Conservation (phyloP, 2,888 invertebrate genomes). For the Pedicia rivosa region DNA sequence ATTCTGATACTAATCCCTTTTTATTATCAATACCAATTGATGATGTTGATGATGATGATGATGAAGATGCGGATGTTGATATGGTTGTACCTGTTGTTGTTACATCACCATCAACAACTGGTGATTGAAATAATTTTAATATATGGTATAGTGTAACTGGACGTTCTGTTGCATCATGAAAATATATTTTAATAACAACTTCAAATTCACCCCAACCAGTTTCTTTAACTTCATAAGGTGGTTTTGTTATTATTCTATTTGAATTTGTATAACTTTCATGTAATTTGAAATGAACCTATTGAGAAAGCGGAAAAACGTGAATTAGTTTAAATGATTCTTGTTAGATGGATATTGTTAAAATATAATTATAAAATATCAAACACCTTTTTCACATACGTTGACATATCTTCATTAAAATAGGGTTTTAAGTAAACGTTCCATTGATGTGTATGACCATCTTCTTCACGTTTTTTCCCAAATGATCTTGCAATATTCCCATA, state of each 20-base stretch:
- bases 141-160: slow-evolving; percentile 91
- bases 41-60: slow-evolving; percentile 13
- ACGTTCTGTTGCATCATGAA: slow-evolving; percentile 80
- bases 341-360: no score
- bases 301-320: no score
- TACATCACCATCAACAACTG: slow-evolving; percentile 32
- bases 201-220: slow-evolving; percentile 99
- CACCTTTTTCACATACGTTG: slow-evolving; percentile 84
- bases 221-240: slow-evolving; percentile 94
- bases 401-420: slow-evolving; percentile 85
- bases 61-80: slow-evolving; percentile 16
- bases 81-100: slow-evolving; percentile 8
- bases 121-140: slow-evolving; percentile 83
- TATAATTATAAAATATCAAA: no score
- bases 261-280: slow-evolving; percentile 95
- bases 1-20: slow-evolving; percentile 63
- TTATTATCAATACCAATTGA: neutral
- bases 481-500: slow-evolving; percentile 93
- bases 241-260: slow-evolving; percentile 82
- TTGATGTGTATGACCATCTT: slow-evolving; percentile 96
- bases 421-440: slow-evolving; percentile 98
- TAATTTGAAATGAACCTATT: slow-evolving; percentile 91
- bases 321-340: no score
- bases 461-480: slow-evolving; percentile 91
- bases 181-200: slow-evolving; percentile 93